Evolutionary conservation across 2,888 invertebrate genomes (phyloP).

Genomic region (Zygaena filipendulae): DNA sequence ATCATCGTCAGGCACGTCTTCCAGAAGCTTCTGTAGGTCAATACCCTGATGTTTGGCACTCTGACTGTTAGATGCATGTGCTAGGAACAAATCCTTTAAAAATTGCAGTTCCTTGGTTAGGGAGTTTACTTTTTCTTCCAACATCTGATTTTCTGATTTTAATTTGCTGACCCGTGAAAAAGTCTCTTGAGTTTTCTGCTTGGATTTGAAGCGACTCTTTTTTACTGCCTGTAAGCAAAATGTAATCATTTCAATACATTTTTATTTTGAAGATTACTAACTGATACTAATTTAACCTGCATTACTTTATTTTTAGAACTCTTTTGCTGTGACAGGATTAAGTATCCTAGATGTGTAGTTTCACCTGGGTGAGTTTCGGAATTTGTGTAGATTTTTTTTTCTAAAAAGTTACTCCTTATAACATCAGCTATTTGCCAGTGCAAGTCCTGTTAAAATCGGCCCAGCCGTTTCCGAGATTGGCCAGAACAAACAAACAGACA

Average conservation of each 20-base stretch:
- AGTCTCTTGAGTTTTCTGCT: slow-evolving; percentile 81
- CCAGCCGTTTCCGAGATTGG: too few relatives aligned
- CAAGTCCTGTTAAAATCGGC: too few relatives aligned
- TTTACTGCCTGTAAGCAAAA: slow-evolving; percentile 78
- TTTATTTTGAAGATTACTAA: too few relatives aligned
- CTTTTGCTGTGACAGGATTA: too few relatives aligned
- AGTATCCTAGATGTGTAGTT: too few relatives aligned
- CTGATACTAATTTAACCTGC: too few relatives aligned
- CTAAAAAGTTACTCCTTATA: too few relatives aligned
- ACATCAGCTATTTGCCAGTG: too few relatives aligned
- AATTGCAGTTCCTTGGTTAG: slow-evolving; percentile 84
- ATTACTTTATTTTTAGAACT: too few relatives aligned
- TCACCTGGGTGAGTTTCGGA: too few relatives aligned
- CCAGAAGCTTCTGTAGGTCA: slow-evolving; percentile 66
- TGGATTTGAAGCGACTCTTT: slow-evolving; percentile 82
- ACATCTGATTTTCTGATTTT: slow-evolving; percentile 80
- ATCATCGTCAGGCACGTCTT: slow-evolving; percentile 61
- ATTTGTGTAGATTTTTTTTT: too few relatives aligned
- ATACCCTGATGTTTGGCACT: slow-evolving; percentile 66
- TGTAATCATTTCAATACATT: slow-evolving; percentile 1
- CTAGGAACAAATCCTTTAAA: slow-evolving; percentile 82
- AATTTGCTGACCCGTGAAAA: slow-evolving; percentile 78
- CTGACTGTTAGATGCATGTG: slow-evolving; percentile 76
- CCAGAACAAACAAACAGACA: too few relatives aligned
- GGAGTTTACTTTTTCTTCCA: slow-evolving; percentile 84